Evolutionary conservation across 2,888 invertebrate genomes (phyloP).

Genomic region (Tinea semifulvella): DNA sequence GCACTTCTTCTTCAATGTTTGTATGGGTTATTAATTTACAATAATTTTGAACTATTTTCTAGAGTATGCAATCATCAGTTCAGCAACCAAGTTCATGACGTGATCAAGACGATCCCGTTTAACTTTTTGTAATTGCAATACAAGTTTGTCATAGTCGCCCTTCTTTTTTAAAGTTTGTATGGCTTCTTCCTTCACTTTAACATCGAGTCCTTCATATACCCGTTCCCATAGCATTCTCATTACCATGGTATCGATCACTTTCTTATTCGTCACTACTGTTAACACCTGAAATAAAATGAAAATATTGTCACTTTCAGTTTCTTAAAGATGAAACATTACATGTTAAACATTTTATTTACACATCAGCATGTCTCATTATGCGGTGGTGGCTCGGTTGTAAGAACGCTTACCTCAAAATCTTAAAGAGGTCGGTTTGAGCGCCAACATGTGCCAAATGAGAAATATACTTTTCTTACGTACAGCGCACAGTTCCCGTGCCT

Average conservation of each 20-base stretch:
- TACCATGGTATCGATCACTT: conserved; percentile 46
- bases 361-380: too few species aligned
- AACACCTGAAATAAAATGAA: conserved; percentile 29
- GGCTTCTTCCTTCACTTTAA: conserved; percentile 36
- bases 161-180: conserved; percentile 35
- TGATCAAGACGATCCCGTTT: conserved; percentile 39
- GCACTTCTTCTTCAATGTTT: too few species aligned
- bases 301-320: too few species aligned
- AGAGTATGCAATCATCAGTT: conserved; percentile 41
- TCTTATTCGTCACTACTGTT: conserved; percentile 29
- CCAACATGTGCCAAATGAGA: too few species aligned
- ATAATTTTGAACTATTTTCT: conserved; percentile 24
- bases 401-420: too few species aligned
- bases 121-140: conserved; percentile 33
- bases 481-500: too few species aligned
- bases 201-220: conserved; percentile 37
- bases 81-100: conserved; percentile 36
- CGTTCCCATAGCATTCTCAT: conserved; percentile 49
- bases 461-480: too few species aligned
- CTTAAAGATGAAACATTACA: too few species aligned
- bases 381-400: too few species aligned
- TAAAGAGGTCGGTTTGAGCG: too few species aligned
- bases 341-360: too few species aligned
- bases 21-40: too few species aligned
- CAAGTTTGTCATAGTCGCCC: conserved; percentile 40